Evolutionary conservation across 2,113 vertebrate species (phyloP).

Genomic region (Mixornis gularis): DNA sequence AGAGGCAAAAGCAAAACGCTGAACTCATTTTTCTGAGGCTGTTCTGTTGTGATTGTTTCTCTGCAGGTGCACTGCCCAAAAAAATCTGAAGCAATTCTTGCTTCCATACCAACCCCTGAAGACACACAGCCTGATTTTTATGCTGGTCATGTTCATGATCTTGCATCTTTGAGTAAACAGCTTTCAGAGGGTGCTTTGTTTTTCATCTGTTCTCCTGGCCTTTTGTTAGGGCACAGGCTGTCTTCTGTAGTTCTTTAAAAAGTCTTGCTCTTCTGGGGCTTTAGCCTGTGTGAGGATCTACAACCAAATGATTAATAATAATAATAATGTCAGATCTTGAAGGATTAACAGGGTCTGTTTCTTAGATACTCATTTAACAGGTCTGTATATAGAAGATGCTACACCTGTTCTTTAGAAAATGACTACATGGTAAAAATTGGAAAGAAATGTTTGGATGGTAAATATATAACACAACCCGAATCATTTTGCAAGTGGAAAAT

Average conservation of each 20-base stretch:
- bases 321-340: neutral
- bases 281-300: neutral
- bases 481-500: neutral
- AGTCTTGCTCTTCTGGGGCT: neutral
- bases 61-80: neutral
- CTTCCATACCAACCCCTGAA: neutral
- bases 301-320: neutral
- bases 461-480: neutral
- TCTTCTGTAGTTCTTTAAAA: neutral
- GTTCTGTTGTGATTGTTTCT: neutral
- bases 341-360: neutral
- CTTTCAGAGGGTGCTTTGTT: neutral
- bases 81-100: neutral
- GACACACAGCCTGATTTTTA: neutral
- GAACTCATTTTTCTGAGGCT: neutral
- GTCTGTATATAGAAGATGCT: neutral
- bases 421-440: neutral
- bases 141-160: neutral
- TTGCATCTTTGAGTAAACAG: neutral
- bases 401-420: neutral
- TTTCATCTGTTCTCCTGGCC: neutral
- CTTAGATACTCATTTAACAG: neutral
- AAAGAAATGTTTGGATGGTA: neutral
- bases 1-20: neutral
- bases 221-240: neutral